Base-by-base conservation (phyloP, 2,888 invertebrate species). In the Heliconius sara region DNA sequence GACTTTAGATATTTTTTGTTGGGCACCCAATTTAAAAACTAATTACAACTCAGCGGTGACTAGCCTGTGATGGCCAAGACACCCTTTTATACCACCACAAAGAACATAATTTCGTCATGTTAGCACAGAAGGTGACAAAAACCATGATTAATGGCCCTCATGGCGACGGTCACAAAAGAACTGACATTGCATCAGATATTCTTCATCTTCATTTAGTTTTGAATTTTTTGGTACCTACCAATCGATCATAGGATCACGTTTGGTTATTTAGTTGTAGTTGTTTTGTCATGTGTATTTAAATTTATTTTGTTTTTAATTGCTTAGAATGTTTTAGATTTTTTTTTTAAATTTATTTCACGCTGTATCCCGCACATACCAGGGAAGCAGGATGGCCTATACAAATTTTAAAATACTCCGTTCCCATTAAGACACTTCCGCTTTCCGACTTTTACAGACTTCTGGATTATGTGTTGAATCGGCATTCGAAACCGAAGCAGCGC, bases 21-120 rank as follows among this genome's bases (percentile, higher is more conserved):
- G 80, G 84, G 85, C 88, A 91, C 92, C 94, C 94, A 95, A 95
- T 95, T 94, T 93, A 92, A 93, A 94, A 95, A 93, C 93, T 95
- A 95, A 95, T 95, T 93, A 95, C 90, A 90, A 88, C 87, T 88
- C 88, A 81, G 84, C 89, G 90, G 91, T 91, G 93, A 93, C 93
- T 93, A 92, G 92, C 88, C 91, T 88, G 89, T 89, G 90, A 90
- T 89, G 91, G 88, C 88, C 88, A 88, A 90, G 90, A 89, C 91
- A 89, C 91, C 92, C 92, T 88, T 89, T 89, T 88, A 91, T 87
- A 87, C 88, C 87, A 85, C 85, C 88, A 91, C 91, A 92, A 92
- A 91, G 92, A 93, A 91, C 88, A 92, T 91, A 91, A 93, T 92
- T 91, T 92, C 91, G 91, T 92, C 93, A 91, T 93, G 92, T 93